Percentiles rank a stretch among this genome's conserved stretches.
phyloP scores from a whole-genome alignment of 2,797 vertebrate species.

The Capromys pilorides region DNA sequence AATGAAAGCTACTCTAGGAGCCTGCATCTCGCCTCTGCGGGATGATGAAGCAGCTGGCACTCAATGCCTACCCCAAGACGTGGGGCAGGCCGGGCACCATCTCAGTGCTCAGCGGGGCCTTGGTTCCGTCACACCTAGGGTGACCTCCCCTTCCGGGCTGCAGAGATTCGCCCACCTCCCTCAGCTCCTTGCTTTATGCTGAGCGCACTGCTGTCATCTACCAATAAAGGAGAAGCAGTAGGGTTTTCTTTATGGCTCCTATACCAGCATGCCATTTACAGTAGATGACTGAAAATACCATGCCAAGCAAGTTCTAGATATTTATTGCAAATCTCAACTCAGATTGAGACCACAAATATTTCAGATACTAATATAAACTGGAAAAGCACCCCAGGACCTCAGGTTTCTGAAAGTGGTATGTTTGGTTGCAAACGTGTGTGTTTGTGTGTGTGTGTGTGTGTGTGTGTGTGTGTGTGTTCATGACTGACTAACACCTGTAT shows the following conservation, averaged over 20 bases:
- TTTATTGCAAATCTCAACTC: conserved; percentile 69
- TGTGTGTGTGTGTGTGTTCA: rapidly evolving
- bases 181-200: neutral
- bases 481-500: neutral
- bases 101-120: neutral
- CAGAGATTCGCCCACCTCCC: neutral
- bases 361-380: conserved; percentile 21
- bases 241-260: conserved; percentile 52
- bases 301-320: conserved; percentile 71
- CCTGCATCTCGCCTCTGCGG: neutral
- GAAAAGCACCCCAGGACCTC: conserved; percentile 34
- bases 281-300: conserved; percentile 53
- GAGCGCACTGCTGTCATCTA: neutral
- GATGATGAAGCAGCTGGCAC: neutral
- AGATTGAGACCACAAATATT: conserved; percentile 41
- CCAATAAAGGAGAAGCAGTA: neutral
- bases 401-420: neutral
- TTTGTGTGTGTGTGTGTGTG: neutral
- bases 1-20: neutral
- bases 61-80: neutral
- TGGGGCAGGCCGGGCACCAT: neutral
- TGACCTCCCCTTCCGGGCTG: neutral
- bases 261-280: conserved; percentile 63
- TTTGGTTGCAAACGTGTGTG: neutral
- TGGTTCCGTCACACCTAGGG: neutral